Percentiles rank a stretch among this genome's conserved stretches.
Evolutionary conservation across 1,140 invertebrate genomes (phyloP).

Genomic region (Aphelenchoides besseyi): DNA sequence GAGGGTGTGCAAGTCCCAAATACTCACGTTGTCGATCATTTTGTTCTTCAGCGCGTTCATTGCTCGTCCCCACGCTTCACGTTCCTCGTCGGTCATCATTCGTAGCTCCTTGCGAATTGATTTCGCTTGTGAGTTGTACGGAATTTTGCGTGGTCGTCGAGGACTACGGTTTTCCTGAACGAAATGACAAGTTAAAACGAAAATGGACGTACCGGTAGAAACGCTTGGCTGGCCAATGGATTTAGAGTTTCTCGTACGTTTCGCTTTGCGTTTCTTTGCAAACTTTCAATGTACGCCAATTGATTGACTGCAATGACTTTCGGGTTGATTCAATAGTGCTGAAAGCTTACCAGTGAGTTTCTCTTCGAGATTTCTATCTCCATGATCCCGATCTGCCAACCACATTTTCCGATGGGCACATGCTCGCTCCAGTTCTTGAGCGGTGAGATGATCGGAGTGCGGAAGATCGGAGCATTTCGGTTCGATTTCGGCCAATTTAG

Average conservation of each 20-base stretch:
- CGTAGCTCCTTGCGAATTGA: slow-evolving; percentile 58
- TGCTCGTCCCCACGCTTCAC: slow-evolving; percentile 43
- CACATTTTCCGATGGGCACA: slow-evolving; percentile 44
- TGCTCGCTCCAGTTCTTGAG: slow-evolving; percentile 40
- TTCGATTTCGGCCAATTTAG: not conserved
- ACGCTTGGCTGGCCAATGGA: not conserved
- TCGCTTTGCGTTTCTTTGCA: not conserved
- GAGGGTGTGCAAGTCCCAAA: slow-evolving; percentile 60
- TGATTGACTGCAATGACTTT: slow-evolving; percentile 28
- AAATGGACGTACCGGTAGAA: not conserved
- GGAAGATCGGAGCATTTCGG: slow-evolving; percentile 28
- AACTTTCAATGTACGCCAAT: not conserved
- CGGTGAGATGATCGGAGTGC: slow-evolving; percentile 40
- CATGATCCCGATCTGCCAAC: slow-evolving; percentile 30
- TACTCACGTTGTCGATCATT: slow-evolving; percentile 57
- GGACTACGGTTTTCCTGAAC: not conserved
- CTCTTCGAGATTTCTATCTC: slow-evolving; percentile 11
- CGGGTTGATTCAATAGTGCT: not conserved
- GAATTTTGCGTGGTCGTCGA: slow-evolving; percentile 11
- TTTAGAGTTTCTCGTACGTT: not conserved
- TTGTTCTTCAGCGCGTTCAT: slow-evolving; percentile 57
- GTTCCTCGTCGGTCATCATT: slow-evolving; percentile 54
- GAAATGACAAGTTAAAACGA: not conserved
- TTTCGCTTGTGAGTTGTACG: slow-evolving; percentile 30
- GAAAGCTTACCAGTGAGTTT: slow-evolving; percentile 26